These are phyloP conservation scores for Agriotes lineatus DNA, from an alignment of 2,888 invertebrate species.

Conservation along the genomic window DNA sequence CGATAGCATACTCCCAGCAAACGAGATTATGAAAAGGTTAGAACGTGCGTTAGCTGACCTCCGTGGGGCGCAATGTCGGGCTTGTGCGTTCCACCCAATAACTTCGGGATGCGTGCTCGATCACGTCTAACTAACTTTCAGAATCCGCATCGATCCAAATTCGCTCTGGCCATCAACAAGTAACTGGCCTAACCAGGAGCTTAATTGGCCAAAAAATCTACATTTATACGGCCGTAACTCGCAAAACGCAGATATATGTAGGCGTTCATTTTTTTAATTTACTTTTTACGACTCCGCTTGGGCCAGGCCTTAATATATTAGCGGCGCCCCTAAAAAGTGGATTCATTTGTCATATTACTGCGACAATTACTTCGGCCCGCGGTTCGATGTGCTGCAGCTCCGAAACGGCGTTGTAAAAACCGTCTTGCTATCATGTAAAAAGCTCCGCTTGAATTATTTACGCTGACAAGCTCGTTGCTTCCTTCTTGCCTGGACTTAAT, in stretches of 20 bases:
- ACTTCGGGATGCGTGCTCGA: not conserved
- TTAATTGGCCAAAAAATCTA: not conserved
- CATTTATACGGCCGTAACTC: not conserved
- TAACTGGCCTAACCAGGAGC: too few species aligned
- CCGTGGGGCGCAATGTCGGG: not conserved
- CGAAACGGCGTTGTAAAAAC: conserved; percentile 21
- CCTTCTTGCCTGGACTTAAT: conserved; percentile 25
- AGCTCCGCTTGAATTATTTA: conserved; percentile 31
- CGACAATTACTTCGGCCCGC: conserved; percentile 14
- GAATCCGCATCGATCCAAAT: not conserved
- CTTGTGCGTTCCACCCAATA: not conserved
- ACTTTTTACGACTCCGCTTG: conserved; percentile 5
- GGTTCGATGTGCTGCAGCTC: conserved; percentile 20
- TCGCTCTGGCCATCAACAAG: not conserved
- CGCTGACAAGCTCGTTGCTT: conserved; percentile 21
- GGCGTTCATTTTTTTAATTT: conserved; percentile 1
- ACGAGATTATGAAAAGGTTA: conserved; percentile 28
- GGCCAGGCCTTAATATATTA: conserved; percentile 23
- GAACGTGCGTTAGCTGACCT: conserved; percentile 15
- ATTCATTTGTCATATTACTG: conserved; percentile 29
- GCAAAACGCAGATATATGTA: not conserved
- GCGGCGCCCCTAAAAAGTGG: conserved; percentile 12
- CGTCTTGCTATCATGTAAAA: conserved; percentile 25
- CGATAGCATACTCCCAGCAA: conserved; percentile 9
- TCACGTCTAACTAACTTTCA: not conserved